Conservation (phyloP, 2,888 invertebrate genomes). For the Drosophila melanosoma region DNA sequence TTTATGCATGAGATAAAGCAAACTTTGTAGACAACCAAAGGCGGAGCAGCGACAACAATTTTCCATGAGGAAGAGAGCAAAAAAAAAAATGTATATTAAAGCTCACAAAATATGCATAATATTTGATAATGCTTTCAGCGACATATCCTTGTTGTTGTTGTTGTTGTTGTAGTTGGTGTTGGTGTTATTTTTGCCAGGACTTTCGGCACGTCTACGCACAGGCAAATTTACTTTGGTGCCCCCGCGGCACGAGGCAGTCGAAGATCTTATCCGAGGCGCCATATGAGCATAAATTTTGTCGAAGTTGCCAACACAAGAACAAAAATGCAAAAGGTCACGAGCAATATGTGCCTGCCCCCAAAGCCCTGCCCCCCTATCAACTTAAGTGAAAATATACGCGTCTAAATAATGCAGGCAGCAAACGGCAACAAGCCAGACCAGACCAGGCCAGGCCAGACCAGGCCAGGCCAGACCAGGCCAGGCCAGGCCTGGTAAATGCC, state of each 20-base stretch:
- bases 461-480: too few species aligned
- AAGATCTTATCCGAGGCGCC: constrained; percentile 76
- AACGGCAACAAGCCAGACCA: neutral
- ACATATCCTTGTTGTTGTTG: constrained; percentile 62
- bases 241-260: constrained; percentile 50
- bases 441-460: too few species aligned
- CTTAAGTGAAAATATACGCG: constrained; percentile 32
- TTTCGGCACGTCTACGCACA: constrained; percentile 68
- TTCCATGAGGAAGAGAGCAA: constrained; percentile 29
- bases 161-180: constrained; percentile 24
- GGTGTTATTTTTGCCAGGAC: constrained; percentile 46
- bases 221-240: constrained; percentile 53
- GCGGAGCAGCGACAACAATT: constrained; percentile 49
- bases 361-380: constrained; percentile 11
- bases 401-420: constrained; percentile 20
- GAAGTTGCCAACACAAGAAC: constrained; percentile 34
- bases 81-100: constrained; percentile 67
- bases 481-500: neutral
- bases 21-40: constrained; percentile 77
- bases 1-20: constrained; percentile 78
- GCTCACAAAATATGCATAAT: constrained; percentile 77
- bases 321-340: constrained; percentile 63
- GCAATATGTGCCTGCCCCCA: constrained; percentile 51
- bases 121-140: constrained; percentile 81
- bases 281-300: constrained; percentile 76